Base-by-base conservation (phyloP, 2,888 invertebrate species). In the Drosophila leonis region DNA sequence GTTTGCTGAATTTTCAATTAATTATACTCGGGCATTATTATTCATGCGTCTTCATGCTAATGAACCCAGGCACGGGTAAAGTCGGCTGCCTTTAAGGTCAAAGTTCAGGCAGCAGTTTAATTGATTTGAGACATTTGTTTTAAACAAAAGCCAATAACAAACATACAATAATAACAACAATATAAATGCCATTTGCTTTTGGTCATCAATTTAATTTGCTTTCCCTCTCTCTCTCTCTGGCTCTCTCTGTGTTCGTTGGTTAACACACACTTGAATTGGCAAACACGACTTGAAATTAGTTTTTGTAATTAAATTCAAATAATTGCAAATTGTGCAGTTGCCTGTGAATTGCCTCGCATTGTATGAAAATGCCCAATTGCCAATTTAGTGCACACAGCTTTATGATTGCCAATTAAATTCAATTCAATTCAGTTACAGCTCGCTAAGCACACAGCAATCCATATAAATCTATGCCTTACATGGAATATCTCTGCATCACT, bases 91-190 rank as follows among this genome's bases (percentile, higher is more conserved):
- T 27, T 57, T 27, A 57, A 57, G 67, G 62, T 57, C 54, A 62
- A 72, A 75, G 73, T 73, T 73, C 68, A 74, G 29, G 29, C 49
- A 35, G 18, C 54, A 64, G 75, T 64, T 74, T 75, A 74, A 74
- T 74, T 75, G 74, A 74, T 74, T 74, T 52, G 56, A 61, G 75
- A 37, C 64, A 57, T 69, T 74, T 75, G 74, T 64, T 68, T 60
- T 41, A 42, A 75, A 42, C 64, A 65, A 44, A 52, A 18, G 61
- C 51, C 52, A 65, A 72, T 29, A 61, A 52, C 52, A 61, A 35
- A 62, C 10, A 12, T 10, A n/a, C n/a, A n/a, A n/a, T n/a, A 15
- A 42, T n/a, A 24, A 18, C 35, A 62, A 44, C 41, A 56, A 62
- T 7, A 31, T 13, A 31, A 44, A 12, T 56, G 20, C 20, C 42